phyloP scores from a whole-genome alignment of 1,140 invertebrate genomes.

The Tetramorium parvispinum region DNA sequence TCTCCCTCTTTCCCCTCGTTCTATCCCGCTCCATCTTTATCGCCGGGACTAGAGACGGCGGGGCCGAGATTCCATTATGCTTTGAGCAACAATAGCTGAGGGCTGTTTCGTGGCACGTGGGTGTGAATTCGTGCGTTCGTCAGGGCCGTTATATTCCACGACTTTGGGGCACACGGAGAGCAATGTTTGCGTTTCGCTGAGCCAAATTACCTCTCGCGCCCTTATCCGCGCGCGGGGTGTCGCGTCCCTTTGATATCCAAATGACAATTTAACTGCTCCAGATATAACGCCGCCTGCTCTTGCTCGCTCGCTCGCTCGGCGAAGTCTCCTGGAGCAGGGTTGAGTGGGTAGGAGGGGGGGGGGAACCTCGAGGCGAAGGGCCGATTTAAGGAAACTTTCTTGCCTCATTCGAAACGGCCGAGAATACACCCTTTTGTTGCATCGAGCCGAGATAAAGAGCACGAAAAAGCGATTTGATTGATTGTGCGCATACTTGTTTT shows the following conservation, averaged over 20 bases:
- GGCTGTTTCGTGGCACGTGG: constrained; percentile 83
- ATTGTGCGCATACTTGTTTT: constrained; percentile 21
- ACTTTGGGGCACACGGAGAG: constrained; percentile 62
- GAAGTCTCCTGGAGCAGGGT: neutral
- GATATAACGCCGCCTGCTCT: constrained; percentile 57
- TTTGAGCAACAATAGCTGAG: constrained; percentile 85
- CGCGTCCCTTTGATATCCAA: constrained; percentile 85
- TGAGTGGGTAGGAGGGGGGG: neutral
- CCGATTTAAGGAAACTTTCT: constrained; percentile 51
- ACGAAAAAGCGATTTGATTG: constrained; percentile 53
- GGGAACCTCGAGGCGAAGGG: neutral
- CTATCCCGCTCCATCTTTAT: constrained; percentile 36
- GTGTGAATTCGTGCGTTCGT: constrained; percentile 83
- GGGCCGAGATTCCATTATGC: constrained; percentile 85
- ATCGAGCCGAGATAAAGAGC: constrained; percentile 26
- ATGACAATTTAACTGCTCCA: constrained; percentile 85
- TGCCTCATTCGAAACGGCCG: neutral
- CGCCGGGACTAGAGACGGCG: constrained; percentile 63
- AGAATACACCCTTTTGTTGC: constrained; percentile 18
- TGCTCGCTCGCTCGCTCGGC: constrained; percentile 4
- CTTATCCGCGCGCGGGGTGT: constrained; percentile 83
- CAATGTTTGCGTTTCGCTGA: constrained; percentile 84
- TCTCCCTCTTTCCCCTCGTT: neutral
- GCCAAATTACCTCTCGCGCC: constrained; percentile 84
- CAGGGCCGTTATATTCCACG: constrained; percentile 78